A percentile compares a stretch with the other conserved stretches of the same genome.
phyloP scores from a whole-genome alignment of 1,140 invertebrate genomes.

The Leptinotarsa undecemlineata region DNA sequence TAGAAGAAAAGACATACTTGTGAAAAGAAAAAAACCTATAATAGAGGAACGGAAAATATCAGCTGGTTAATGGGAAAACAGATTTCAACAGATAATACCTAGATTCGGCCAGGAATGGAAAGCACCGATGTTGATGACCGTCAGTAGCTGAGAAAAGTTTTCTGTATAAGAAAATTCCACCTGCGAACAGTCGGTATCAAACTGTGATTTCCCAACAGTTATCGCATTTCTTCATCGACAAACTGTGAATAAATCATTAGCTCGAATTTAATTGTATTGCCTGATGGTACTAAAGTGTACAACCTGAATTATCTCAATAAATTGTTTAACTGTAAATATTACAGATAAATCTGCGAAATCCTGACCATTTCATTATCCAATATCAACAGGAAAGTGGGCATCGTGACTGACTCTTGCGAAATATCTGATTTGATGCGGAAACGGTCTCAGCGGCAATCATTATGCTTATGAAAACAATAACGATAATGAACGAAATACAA shows the following conservation, averaged over 20 bases:
- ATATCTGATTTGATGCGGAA: slow-evolving; percentile 23
- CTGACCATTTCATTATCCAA: slow-evolving; percentile 23
- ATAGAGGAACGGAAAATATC: no score
- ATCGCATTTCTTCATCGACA: not conserved
- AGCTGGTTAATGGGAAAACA: no score
- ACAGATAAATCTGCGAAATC: slow-evolving; percentile 20
- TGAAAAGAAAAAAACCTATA: no score
- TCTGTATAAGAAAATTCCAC: no score
- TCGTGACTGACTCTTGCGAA: slow-evolving; percentile 19
- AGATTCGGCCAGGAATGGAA: no score
- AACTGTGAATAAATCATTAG: slow-evolving; percentile 1
- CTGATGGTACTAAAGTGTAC: not conserved
- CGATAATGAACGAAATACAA: slow-evolving; percentile 20
- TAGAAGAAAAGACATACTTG: no score
- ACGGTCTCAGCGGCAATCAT: slow-evolving; percentile 16
- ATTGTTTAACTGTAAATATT: slow-evolving; percentile 24
- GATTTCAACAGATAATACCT: no score
- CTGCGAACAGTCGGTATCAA: no score
- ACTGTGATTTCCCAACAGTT: not conserved
- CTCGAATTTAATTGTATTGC: not conserved
- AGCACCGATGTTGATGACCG: no score
- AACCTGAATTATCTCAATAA: slow-evolving; percentile 5
- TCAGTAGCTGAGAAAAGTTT: no score
- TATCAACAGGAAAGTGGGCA: slow-evolving; percentile 12
- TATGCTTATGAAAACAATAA: slow-evolving; percentile 22